Base-by-base conservation (phyloP, 1,140 invertebrate genomes). In the Conus betulinus region DNA sequence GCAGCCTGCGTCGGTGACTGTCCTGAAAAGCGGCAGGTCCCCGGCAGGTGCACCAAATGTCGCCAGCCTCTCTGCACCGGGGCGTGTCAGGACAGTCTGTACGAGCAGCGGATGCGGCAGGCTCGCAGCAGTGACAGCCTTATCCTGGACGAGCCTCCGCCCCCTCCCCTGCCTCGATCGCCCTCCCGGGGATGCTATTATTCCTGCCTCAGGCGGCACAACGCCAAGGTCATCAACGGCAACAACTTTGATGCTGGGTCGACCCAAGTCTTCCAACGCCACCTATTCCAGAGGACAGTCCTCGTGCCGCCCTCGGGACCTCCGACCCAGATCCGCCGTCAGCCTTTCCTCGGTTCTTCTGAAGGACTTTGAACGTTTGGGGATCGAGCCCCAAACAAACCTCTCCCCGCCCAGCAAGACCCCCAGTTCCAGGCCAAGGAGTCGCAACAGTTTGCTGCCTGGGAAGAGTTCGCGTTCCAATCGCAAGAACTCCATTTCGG, bases 1-100 rank as follows among this genome's bases (percentile, higher is more conserved):
- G 89, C 90, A 4, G 92, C 93, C 1, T 94, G 93, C 84, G 90
- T 92, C 78, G 94, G 94, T 17, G 93, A 95, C 91, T 94, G 94
- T 89, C 93, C 94, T 0, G 92, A 92, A 52, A 95, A 95, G 89
- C 67, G 88, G 52, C 86, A 89, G 86, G 86, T 89, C 88, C 88
- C 90, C 53, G 85, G 90, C 60, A 67, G 90, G 23, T 94, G 93
- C 88, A 90, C 91, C 79, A 81, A 89, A 15, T 94, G 93, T 89
- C 87, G 90, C 57, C 93, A 94, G 81, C 63, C 82, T 6, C 90
- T 91, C 25, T 94, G 93, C 90, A 88, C 90, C 0, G 92, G 92
- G 15, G 87, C 90, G 25, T 94, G 93, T 85, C 89, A 89, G 71
- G 92, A 93, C n/a, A 89, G 89, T 13, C 90, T 88, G 74, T 94